phyloP scores from a whole-genome alignment of 2,113 vertebrate species.

The Dipodomys stephensi region DNA sequence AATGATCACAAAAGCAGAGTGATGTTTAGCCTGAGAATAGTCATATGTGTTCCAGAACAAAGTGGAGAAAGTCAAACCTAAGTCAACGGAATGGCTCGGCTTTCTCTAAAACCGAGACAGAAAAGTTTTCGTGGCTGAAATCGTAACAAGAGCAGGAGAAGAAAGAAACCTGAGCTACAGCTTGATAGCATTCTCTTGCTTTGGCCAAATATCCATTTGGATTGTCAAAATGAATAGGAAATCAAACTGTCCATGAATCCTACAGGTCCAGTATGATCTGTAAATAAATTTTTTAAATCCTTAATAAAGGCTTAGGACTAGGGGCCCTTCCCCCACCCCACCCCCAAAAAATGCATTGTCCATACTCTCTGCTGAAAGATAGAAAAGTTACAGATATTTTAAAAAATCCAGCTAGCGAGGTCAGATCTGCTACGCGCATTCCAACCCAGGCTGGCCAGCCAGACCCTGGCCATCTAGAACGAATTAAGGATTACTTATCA shows the following conservation, averaged over 20 bases:
- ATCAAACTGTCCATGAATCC: constrained; percentile 28
- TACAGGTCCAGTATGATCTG: constrained; percentile 1
- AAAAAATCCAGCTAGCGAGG: constrained; percentile 63
- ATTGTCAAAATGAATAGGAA: constrained; percentile 51
- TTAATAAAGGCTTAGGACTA: constrained; percentile 57
- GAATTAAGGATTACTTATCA: constrained; percentile 88
- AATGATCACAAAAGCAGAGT: constrained; percentile 24
- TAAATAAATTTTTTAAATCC: constrained; percentile 61
- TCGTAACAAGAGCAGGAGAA: neutral
- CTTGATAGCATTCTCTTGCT: constrained; percentile 26
- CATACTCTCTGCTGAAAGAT: constrained; percentile 57
- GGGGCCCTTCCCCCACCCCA: too few relatives aligned
- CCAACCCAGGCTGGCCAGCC: constrained; percentile 70
- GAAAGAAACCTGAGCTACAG: constrained; percentile 66
- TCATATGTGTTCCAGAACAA: constrained; percentile 66
- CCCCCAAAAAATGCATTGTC: constrained; percentile 29
- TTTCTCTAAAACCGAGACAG: constrained; percentile 70
- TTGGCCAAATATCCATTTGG: constrained; percentile 54
- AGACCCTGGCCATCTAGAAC: constrained; percentile 83
- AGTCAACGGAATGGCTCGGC: constrained; percentile 70
- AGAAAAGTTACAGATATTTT: neutral
- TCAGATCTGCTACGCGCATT: constrained; percentile 74
- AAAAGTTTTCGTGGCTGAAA: constrained; percentile 60
- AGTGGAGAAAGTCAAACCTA: constrained; percentile 63
- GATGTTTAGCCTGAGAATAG: constrained; percentile 66